phyloP scores from a whole-genome alignment of 2,888 invertebrate species.

The Noctua fimbriata region DNA sequence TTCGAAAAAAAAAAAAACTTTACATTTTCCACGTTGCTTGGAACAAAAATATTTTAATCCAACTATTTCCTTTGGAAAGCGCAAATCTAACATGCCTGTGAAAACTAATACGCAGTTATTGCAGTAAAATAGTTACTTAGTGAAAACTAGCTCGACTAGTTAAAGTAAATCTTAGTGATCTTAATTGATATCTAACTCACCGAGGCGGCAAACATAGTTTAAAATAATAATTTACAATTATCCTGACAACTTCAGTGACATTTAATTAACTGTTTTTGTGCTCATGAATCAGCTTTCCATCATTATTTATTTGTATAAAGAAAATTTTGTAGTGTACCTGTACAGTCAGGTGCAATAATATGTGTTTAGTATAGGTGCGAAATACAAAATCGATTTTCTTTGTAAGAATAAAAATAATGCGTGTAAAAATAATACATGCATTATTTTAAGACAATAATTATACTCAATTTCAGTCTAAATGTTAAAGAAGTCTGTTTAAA shows the following conservation, averaged over 20 bases:
- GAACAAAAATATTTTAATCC: neutral
- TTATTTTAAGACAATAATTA: neutral
- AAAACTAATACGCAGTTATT: slow-evolving; percentile 14
- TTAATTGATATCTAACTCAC: slow-evolving; percentile 5
- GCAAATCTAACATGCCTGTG: neutral
- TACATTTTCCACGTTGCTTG: neutral
- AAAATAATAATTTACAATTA: slow-evolving; percentile 30
- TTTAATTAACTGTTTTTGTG: slow-evolving; percentile 33
- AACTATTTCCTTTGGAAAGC: slow-evolving; percentile 19
- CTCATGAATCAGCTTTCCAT: slow-evolving; percentile 8
- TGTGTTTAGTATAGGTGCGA: neutral
- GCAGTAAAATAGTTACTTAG: slow-evolving; percentile 16
- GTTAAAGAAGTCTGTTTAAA: neutral
- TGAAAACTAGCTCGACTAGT: slow-evolving; percentile 37
- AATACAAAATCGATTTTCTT: slow-evolving; percentile 5
- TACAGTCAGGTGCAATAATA: slow-evolving; percentile 5
- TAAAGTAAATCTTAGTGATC: slow-evolving; percentile 17
- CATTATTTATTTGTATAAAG: neutral
- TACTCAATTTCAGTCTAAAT: neutral
- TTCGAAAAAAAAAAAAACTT: no score
- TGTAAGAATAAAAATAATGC: neutral
- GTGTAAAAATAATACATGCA: no score
- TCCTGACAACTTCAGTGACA: slow-evolving; percentile 9
- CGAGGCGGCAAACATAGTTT: slow-evolving; percentile 17
- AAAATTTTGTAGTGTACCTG: slow-evolving; percentile 7